Base-by-base conservation (phyloP, 2,113 vertebrate genomes). In the Hemicordylus capensis region DNA sequence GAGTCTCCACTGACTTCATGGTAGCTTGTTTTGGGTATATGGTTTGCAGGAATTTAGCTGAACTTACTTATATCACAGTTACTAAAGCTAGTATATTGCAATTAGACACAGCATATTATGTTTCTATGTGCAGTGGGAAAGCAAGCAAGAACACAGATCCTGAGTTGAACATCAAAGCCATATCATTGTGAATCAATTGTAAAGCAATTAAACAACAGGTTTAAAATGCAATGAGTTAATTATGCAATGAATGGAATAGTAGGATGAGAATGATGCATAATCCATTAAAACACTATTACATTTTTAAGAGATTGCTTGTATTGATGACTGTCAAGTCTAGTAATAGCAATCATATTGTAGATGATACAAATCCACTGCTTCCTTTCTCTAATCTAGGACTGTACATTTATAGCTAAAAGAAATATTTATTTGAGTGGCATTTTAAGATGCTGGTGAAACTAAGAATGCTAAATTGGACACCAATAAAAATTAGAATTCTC, bases 241-340 rank as follows among this genome's bases (percentile, higher is more conserved):
- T 85, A 72, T 85, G 84, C 54, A 85, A 79, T 72, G 66, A 85
- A 85, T 59, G 76, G n/a, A 85, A 72, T 72, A 85, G 66, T 56
- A 69, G 83, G 83, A 59, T 61, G 11, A 46, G 39, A 48, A 87
- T 1, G 46, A 59, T 61, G 42, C 24, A 61, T 69, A 87, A 82
- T 28, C 24, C 73, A 82, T 76, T 70, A 87, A 69, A 81, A 58
- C 70, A 31, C 34, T 48, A 70, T 66, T 67, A 56, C 56, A 59
- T 69, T 61, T 76, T 69, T 37, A 76, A 70, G 70, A 70, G 31
- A 69, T 70, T 82, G 73, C 22, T 28, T 61, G 39, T 76, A 76
- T 69, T 31, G 63, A 67, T 70, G 54, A 76, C 39, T 69, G 61
- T 59, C 54, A 81, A 26, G 9, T 76, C 72, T 76, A 70, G 34